Base-by-base conservation (phyloP, 1,140 invertebrate genomes). In the Diorhabda sublineata region DNA sequence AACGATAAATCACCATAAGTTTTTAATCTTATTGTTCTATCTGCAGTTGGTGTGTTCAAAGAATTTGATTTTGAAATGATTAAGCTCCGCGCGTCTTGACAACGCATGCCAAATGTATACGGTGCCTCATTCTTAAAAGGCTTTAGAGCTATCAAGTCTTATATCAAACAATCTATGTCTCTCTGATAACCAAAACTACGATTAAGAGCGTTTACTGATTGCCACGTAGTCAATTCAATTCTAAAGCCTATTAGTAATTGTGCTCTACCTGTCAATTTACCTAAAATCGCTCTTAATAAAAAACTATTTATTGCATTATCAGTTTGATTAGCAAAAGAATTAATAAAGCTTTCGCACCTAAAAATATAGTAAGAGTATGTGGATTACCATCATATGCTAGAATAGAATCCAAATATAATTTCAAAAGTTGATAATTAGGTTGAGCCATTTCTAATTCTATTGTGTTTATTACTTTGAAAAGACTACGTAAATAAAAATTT, bases 181-280 rank as follows among this genome's bases (percentile, higher is more conserved):
- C 61, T 47, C 45, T 72, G 71, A 67, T 72, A 68, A 7, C 68
- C 64, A 52, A 70, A 70, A 67, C 52, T 68, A 45, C 56, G 5
- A 45, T 44, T 26, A 26, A 26, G 26, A 26, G 26, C 26, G 0
- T 26, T 26, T 26, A 26, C 58, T 42, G 41, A 6, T 6, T 3
- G 43, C 68, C 68, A 72, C 1, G 9, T 67, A 41, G 47, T 67
- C 45, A 70, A 66, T 61, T 70, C 71, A 26, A 45, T 56, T 45
- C 65, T 43, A 42, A 56, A 60, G 64, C 63, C 70, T 8, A 71
- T 66, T 63, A 61, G 61, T 42, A 56, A 59, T 58, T 42, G 60
- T 2, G 67, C 62, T n/a, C 62, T 73, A 47, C 45, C 71, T 8
- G 64, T 66, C 64, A 69, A 62, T 70, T 73, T 66, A 8, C 71